Evolutionary conservation across 2,113 vertebrate genomes (phyloP), one percentile per base, ranked within the genome.

Genomic region (Camelus dromedarius): DNA sequence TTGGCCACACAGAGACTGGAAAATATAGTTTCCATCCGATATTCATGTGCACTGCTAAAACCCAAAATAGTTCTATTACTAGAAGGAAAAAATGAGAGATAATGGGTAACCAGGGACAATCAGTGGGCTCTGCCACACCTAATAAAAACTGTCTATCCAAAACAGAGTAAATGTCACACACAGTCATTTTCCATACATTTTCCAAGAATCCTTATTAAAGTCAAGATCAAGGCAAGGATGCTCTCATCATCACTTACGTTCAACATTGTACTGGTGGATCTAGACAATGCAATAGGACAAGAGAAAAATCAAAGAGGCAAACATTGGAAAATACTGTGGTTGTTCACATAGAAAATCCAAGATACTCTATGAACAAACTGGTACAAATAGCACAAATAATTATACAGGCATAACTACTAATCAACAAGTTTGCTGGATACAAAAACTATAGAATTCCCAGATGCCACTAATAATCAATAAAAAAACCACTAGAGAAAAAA

Each of bases 171-270:
- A 48, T 32, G 12, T n/a, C 13, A 4, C 30, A 54, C 42, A 28
- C 54, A 24, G 58, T 32, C 64, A n/a, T 70, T 62, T 42, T 42
- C 38, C 38, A 42, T 4, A 62, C 38, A 42, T 91, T 72, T 64
- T 79, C 26, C 64, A 77, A 48, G 0, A 3, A 12, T 35, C 32
- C 35, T 8, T 19, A 9, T 24, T 48, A 32, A 92, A 66, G 50
- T 81, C 75, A 28, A 6, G 1, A 30, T 20, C 35, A 32, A 77
- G 46, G 11, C 79, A 54, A 62, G 28, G 62, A 48, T 1, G 13
- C 8, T 35, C 6, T 56, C 8, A 0, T 5, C 28, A 3, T 30
- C 14, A 2, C n/a, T 24, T 56, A 10, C 1, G 20, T 19, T 72
- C 35, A 38, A 0, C 48, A n/a, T 18, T 8, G 28, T 24, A 6